Evolutionary conservation across 2,888 invertebrate genomes (phyloP), one percentile per base, ranked within the genome.

Genomic region (Clistopyga incitator): DNA sequence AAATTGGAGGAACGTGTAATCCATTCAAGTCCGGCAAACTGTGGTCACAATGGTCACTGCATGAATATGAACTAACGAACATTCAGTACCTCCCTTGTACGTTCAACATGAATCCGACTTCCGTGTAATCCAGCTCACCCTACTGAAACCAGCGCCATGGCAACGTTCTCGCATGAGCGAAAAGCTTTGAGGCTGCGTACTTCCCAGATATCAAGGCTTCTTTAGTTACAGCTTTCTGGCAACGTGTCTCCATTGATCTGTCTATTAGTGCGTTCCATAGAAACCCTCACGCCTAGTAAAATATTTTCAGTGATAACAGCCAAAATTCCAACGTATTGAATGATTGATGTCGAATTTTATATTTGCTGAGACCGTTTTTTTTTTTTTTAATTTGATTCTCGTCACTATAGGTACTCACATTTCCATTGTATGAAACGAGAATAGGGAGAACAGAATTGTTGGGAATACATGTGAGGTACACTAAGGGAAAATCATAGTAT

Each of bases 1-100:
- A 61, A 70, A 78, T 70, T 56, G 78, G n/a, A 61, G 20, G 50
- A 70, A 52, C 34, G 61, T 78, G 50, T 59, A 72, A 72, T 72
- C 59, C 29, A 45, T 29, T 10, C 47, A 45, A 25, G 45, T 23
- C 54, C 25, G 59, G 45, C 59, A 59, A 72, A 59, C n/a, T 18
- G 42, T 25, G 59, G 56, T 45, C 23, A 59, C 59, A 34, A 45
- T 23, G 72, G 59, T 45, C 64, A 18, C 59, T 11, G 59, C 25
- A 72, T 59, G 72, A 72, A 72, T 72, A 72, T 59, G 59, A 29
- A 59, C 23, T 20, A 45, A 72, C 18, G 25, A 72, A 45, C 64
- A 47, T 47, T 59, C 18, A 18, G 47, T 18, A 18, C 45, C 70
- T 47, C 29, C 59, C 18, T 13, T 20, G 15, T 11, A 13, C 29